Conservation (phyloP, 2,113 vertebrate genomes). For the Ceyx melanurus region DNA sequence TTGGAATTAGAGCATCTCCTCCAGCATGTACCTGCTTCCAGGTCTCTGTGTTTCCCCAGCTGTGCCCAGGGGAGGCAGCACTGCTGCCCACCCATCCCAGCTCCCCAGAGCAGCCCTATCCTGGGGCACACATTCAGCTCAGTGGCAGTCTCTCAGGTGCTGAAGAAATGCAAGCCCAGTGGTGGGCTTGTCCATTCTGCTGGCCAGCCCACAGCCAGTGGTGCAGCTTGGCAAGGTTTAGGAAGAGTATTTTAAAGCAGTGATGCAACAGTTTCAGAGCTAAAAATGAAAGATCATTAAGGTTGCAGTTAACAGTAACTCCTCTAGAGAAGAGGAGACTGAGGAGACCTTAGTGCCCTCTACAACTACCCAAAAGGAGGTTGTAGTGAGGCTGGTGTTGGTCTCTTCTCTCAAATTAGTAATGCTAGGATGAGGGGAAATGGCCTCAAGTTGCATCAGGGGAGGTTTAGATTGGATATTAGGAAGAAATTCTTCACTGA, state of each 20-base stretch:
- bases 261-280: background rate
- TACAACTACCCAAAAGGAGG: too few relatives aligned
- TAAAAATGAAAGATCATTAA: background rate
- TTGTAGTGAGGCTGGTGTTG: too few relatives aligned
- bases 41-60: background rate
- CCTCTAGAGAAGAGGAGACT: too few relatives aligned
- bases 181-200: background rate
- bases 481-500: too few relatives aligned
- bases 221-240: background rate
- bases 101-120: background rate
- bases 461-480: too few relatives aligned
- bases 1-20: background rate
- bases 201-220: background rate
- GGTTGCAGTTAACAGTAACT: background rate
- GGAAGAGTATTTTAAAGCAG: background rate
- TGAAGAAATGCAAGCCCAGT: background rate
- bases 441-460: too few relatives aligned
- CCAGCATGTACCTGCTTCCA: rapidly evolving
- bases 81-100: rapidly evolving
- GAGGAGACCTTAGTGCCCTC: too few relatives aligned
- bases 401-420: too few relatives aligned
- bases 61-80: rapidly evolving
- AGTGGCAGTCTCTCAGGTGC: background rate
- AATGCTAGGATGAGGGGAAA: too few relatives aligned
- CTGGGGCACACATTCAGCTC: background rate